Evolutionary conservation across 2,113 vertebrate species (phyloP).

Genomic region (Ivindomyrus marchei): DNA sequence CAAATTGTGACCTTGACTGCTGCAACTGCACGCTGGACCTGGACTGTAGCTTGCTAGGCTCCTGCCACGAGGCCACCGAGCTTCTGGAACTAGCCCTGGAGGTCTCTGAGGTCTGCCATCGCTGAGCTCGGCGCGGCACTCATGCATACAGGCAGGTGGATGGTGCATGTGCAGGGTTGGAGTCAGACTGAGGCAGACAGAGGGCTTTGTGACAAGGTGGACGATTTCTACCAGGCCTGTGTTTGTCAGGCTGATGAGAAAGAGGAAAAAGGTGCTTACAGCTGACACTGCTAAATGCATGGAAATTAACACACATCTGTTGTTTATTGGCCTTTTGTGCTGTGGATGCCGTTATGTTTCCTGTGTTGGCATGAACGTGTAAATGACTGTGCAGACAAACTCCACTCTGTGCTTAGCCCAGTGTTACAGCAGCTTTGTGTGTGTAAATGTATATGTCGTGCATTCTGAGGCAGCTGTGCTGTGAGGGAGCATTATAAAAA

Average conservation of each 20-base stretch:
- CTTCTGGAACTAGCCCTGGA: constrained; percentile 55
- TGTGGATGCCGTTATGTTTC: background rate
- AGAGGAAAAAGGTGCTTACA: background rate
- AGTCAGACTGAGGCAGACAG: background rate
- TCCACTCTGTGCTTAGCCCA: background rate
- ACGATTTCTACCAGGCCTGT: background rate
- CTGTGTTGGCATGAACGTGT: background rate
- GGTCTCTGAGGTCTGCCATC: constrained; percentile 54
- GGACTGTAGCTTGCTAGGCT: constrained; percentile 43
- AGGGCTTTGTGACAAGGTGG: background rate
- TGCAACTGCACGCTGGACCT: constrained; percentile 40
- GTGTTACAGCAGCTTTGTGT: background rate
- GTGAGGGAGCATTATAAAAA: background rate
- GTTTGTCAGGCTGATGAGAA: background rate
- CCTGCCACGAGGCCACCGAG: constrained; percentile 49
- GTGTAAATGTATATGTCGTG: background rate
- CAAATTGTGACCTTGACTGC: constrained; percentile 29
- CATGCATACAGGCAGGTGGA: background rate
- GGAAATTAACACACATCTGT: background rate
- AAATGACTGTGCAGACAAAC: background rate
- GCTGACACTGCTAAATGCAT: background rate
- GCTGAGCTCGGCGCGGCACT: constrained; percentile 17
- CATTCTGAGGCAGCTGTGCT: background rate
- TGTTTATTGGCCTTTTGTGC: background rate
- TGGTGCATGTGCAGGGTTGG: background rate